A percentile compares a stretch with the other conserved stretches of the same genome.
Conservation (phyloP, 2,888 invertebrate species). For the Mycalesis mineus region DNA sequence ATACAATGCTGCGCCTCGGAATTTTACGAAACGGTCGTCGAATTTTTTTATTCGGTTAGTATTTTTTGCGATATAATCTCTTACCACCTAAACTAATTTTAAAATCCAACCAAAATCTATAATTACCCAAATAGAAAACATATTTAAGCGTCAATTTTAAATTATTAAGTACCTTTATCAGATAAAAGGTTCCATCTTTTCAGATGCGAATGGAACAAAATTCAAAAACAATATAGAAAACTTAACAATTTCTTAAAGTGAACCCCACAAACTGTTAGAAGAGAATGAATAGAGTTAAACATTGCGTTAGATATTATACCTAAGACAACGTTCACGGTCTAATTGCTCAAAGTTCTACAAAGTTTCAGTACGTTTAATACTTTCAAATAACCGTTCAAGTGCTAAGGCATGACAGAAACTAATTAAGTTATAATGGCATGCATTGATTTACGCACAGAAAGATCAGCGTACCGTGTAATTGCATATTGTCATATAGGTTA, state of each 20-base stretch:
- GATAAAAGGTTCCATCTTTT: not conserved
- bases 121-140: not conserved
- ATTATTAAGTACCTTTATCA: not conserved
- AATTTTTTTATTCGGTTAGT: too few relatives aligned
- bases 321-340: not conserved
- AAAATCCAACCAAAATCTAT: too few relatives aligned
- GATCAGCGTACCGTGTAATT: constrained; percentile 8
- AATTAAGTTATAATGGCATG: not conserved
- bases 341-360: not conserved
- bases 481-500: not conserved
- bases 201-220: too few relatives aligned
- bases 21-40: too few relatives aligned
- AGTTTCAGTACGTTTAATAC: not conserved
- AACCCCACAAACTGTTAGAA: not conserved
- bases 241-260: too few relatives aligned
- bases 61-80: too few relatives aligned
- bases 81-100: too few relatives aligned
- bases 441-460: not conserved
- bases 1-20: too few relatives aligned
- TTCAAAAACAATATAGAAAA: too few relatives aligned
- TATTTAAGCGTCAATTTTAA: too few relatives aligned
- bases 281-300: not conserved
- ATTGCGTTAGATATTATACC: not conserved
- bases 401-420: constrained; percentile 1
- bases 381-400: not conserved